Conservation (phyloP, 2,113 vertebrate species). For the Paradoxurus hermaphroditus region DNA sequence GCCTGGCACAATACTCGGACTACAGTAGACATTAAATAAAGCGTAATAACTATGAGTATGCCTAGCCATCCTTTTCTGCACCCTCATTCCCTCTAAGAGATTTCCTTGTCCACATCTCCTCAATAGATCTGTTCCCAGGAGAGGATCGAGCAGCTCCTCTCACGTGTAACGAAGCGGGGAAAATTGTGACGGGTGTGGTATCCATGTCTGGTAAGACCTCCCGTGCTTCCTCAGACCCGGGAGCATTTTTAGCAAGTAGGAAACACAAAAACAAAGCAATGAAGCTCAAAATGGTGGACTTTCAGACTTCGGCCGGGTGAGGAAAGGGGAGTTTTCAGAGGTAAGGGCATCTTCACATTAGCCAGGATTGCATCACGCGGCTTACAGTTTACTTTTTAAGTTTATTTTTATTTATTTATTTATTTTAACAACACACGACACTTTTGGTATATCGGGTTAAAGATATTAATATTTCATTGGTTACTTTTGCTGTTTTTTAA, state of each 20-base stretch:
- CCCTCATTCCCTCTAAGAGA: neutral
- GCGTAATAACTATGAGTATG: neutral
- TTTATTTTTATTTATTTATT: too few species aligned
- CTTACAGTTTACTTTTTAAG: neutral
- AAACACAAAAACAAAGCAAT: neutral
- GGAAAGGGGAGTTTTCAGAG: neutral
- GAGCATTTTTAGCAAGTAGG: neutral
- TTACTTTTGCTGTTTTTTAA: too few species aligned
- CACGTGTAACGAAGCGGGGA: neutral
- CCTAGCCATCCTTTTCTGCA: neutral
- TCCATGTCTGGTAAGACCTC: neutral
- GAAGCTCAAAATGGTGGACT: neutral
- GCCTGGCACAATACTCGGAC: neutral
- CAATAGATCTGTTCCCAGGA: neutral
- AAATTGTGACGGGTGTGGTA: neutral
- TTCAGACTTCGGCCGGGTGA: neutral
- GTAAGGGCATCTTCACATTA: neutral
- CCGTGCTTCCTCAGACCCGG: neutral
- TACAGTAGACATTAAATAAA: neutral
- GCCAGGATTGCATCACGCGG: neutral
- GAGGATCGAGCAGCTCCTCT: neutral
- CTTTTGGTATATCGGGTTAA: too few species aligned
- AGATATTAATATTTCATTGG: too few species aligned
- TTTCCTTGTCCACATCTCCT: neutral
- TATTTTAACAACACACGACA: too few species aligned